Percentiles rank a stretch among this genome's conserved stretches.
Conservation (phyloP, 2,888 invertebrate species). For the Orchesellides sinensis region DNA sequence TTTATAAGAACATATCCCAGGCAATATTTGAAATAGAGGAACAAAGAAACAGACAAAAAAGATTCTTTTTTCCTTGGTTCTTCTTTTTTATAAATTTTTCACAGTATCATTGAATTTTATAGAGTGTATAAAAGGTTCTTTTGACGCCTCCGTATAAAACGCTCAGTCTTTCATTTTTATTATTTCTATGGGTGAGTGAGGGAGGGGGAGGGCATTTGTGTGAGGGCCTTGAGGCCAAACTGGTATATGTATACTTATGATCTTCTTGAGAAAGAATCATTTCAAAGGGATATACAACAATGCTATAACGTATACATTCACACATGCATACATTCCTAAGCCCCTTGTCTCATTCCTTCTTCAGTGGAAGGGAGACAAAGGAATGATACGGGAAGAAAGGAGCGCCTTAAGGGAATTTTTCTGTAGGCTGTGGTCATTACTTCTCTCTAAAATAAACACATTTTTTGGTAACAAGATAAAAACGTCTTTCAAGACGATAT, state of each 20-base stretch:
- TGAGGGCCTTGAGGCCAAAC: slow-evolving; percentile 35
- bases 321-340: not conserved
- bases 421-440: no score
- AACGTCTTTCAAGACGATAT: slow-evolving; percentile 42
- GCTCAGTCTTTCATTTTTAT: no score
- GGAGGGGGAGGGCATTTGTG: slow-evolving; percentile 25
- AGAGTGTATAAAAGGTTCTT: slow-evolving; percentile 55
- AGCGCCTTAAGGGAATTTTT: slow-evolving; percentile 49
- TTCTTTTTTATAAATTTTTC: slow-evolving; percentile 8
- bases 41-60: slow-evolving; percentile 33
- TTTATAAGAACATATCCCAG: not conserved
- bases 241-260: not conserved
- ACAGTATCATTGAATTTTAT: slow-evolving; percentile 58
- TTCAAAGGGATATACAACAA: no score
- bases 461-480: slow-evolving; percentile 44
- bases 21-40: not conserved
- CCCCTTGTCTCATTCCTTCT: not conserved
- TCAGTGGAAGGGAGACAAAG: slow-evolving; percentile 1
- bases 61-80: slow-evolving; percentile 21
- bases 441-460: slow-evolving; percentile 42
- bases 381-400: slow-evolving; percentile 22
- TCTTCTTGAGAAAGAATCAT: no score
- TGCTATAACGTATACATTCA: not conserved
- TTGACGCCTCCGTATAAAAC: slow-evolving; percentile 60
- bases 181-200: slow-evolving; percentile 40